Percentiles rank a stretch among this genome's conserved stretches.
phyloP scores from a whole-genome alignment of 2,113 vertebrate species.

The Cyanoramphus novaezelandiae region DNA sequence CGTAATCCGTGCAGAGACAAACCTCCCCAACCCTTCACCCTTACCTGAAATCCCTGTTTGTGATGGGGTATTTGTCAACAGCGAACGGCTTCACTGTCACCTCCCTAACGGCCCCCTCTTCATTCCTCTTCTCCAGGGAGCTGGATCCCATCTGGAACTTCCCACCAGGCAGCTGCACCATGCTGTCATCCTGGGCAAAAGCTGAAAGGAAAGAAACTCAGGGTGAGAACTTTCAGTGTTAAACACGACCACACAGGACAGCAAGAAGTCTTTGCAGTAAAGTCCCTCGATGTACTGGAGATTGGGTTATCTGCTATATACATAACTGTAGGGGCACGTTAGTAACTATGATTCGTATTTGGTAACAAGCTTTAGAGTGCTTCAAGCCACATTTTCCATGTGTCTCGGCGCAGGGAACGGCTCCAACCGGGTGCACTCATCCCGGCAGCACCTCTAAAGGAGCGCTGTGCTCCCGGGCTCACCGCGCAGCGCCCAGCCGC shows the following conservation, averaged over 20 bases:
- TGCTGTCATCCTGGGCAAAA: slow-evolving; percentile 4
- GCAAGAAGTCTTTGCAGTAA: rapidly evolving
- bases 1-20: background rate
- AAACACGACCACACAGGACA: rapidly evolving
- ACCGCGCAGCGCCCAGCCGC: background rate
- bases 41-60: slow-evolving; percentile 90
- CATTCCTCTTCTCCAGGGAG: slow-evolving; percentile 75
- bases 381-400: rapidly evolving
- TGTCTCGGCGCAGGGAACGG: background rate
- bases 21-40: background rate
- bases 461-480: background rate
- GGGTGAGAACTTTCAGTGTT: rapidly evolving
- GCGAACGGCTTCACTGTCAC: slow-evolving; percentile 78
- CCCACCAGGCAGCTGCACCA: slow-evolving; percentile 82
- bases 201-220: background rate
- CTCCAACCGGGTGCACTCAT: background rate
- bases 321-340: background rate
- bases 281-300: rapidly evolving
- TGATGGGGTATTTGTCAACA: slow-evolving; percentile 86
- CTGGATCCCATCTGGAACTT: slow-evolving; percentile 81
- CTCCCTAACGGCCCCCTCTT: slow-evolving; percentile 76
- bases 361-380: background rate
- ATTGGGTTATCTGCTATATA: background rate
- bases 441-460: background rate
- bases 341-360: background rate